Evolutionary conservation across 2,113 vertebrate genomes (phyloP).

Genomic region (Neotoma lepida): DNA sequence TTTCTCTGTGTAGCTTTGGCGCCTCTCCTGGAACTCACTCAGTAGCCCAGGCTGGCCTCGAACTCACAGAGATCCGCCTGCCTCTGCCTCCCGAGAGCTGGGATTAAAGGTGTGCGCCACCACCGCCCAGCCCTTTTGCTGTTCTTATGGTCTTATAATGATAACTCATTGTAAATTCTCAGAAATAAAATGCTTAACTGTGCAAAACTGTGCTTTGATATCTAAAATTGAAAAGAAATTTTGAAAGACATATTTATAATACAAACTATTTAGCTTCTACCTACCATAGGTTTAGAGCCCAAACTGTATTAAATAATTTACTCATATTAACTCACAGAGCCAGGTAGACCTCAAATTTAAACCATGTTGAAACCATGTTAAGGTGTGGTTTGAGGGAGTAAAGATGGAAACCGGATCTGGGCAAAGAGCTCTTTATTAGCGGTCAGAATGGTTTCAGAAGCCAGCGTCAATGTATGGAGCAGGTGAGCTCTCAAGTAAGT

Average conservation of each 20-base stretch:
- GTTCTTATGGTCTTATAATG: background rate
- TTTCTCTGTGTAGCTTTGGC: too few species aligned
- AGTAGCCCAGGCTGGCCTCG: too few species aligned
- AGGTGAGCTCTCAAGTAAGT: background rate
- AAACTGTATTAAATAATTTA: conserved; percentile 37
- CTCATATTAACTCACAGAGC: background rate
- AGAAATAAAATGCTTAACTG: background rate
- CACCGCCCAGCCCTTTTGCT: background rate
- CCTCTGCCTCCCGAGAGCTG: too few species aligned
- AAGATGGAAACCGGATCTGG: background rate
- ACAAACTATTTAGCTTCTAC: conserved; percentile 4
- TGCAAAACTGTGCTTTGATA: conserved; percentile 18
- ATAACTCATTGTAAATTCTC: background rate
- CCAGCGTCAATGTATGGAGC: too few species aligned
- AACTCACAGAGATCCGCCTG: too few species aligned
- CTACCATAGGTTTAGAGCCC: background rate
- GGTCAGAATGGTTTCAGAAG: background rate
- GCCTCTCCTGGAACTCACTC: too few species aligned
- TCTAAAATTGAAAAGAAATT: conserved; percentile 40
- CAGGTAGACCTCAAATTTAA: background rate
- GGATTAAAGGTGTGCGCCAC: too few species aligned
- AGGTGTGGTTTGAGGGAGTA: background rate
- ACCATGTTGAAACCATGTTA: background rate
- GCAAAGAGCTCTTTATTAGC: background rate
- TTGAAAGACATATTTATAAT: background rate